Evolutionary conservation across 2,888 invertebrate genomes (phyloP).

Genomic region (Steinernema carpocapsae): DNA sequence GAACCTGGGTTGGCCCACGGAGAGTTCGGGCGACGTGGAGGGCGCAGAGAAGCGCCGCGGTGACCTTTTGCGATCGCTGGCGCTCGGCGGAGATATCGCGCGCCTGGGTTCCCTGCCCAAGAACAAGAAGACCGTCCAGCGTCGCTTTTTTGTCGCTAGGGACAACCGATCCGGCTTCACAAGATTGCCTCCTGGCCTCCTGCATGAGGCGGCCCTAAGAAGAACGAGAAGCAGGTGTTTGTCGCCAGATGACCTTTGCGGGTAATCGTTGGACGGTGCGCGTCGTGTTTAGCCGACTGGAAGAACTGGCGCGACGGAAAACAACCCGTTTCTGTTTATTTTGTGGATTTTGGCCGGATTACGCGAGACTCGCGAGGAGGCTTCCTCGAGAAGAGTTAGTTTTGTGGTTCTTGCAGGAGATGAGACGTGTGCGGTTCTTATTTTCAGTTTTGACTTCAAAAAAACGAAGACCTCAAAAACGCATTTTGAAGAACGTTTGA

Average conservation of each 20-base stretch:
- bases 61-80: slow-evolving; percentile 18
- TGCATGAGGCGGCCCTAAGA: background rate
- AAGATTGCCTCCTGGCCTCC: background rate
- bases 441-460: too few species aligned
- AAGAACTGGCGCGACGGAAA: slow-evolving; percentile 1
- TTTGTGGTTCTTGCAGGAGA: background rate
- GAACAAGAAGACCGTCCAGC: slow-evolving; percentile 10
- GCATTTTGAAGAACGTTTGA: too few species aligned
- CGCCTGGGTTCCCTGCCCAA: background rate
- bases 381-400: background rate
- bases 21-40: slow-evolving; percentile 12
- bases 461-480: too few species aligned
- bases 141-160: slow-evolving; percentile 25
- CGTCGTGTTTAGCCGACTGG: slow-evolving; percentile 29
- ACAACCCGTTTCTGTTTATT: slow-evolving; percentile 9
- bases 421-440: background rate
- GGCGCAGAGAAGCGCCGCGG: slow-evolving; percentile 5
- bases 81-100: background rate
- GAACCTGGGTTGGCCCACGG: slow-evolving; percentile 20
- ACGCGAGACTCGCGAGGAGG: background rate
- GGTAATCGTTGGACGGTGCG: slow-evolving; percentile 5
- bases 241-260: slow-evolving; percentile 26
- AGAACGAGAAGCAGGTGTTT: slow-evolving; percentile 1
- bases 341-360: background rate
- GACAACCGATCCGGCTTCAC: slow-evolving; percentile 8